These are phyloP conservation scores for Muntiacus reevesi DNA, from an alignment of 2,113 vertebrate genomes.

Conservation along the genomic window DNA sequence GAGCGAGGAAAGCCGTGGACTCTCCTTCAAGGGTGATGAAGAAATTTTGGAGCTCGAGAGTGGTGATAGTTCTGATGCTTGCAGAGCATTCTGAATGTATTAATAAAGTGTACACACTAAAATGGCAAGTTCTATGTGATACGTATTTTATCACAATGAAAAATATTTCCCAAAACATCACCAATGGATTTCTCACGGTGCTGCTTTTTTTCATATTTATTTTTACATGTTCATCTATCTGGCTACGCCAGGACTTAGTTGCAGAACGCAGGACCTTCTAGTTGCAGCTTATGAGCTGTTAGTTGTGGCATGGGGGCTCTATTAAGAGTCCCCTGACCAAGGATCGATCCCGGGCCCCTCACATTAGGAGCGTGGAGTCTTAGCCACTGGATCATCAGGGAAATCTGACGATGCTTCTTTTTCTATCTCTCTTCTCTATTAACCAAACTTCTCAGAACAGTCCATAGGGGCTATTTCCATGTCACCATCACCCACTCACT, in stretches of 20 bases:
- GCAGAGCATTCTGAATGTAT: neutral
- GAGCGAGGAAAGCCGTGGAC: fast-evolving
- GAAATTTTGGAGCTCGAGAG: neutral
- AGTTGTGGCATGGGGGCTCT: neutral
- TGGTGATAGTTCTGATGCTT: fast-evolving
- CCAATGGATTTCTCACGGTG: neutral
- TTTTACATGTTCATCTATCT: neutral
- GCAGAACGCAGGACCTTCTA: neutral
- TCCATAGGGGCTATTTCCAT: neutral
- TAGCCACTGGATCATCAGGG: neutral
- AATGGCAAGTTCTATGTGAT: neutral
- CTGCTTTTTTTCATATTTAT: neutral
- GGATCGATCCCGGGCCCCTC: neutral
- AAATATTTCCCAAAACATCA: neutral
- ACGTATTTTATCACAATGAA: neutral
- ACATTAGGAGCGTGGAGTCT: neutral
- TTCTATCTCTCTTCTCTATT: neutral
- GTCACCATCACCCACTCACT: fast-evolving
- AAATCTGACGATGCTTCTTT: neutral
- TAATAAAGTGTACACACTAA: neutral
- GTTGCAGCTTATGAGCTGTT: neutral
- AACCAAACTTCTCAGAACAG: neutral
- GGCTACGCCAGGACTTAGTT: neutral
- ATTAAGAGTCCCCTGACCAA: neutral
- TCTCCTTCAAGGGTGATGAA: no score